Evolutionary conservation across 2,888 invertebrate genomes (phyloP).

Genomic region (Xanthorhoe designata): DNA sequence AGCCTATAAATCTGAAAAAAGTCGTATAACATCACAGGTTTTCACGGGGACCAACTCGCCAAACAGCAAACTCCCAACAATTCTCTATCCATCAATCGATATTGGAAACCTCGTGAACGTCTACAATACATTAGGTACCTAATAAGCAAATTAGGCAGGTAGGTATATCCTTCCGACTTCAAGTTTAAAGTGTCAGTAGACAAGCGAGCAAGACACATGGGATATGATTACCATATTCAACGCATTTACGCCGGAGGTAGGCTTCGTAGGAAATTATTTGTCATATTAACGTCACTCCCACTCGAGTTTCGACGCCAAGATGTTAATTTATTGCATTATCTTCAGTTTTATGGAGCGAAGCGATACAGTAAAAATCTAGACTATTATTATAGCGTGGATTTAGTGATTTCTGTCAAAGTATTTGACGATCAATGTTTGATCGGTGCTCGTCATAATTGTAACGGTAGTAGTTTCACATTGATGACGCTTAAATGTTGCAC

Average conservation of each 20-base stretch:
- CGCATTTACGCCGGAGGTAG: slow-evolving; percentile 71
- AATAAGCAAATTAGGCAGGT: slow-evolving; percentile 4
- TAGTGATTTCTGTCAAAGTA: not conserved
- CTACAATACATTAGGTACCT: not conserved
- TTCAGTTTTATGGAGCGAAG: slow-evolving; percentile 54
- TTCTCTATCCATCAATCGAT: not conserved
- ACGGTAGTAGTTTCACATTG: too few relatives aligned
- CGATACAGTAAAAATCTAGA: slow-evolving; percentile 20
- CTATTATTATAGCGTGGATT: not conserved
- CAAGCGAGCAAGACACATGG: slow-evolving; percentile 66
- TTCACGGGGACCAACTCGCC: not conserved
- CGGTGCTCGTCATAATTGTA: too few relatives aligned
- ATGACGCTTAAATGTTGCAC: too few relatives aligned
- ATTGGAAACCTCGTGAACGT: not conserved
- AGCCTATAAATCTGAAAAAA: slow-evolving; percentile 5
- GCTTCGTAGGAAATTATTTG: slow-evolving; percentile 80
- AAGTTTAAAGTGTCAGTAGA: slow-evolving; percentile 67
- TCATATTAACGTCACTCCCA: slow-evolving; percentile 82
- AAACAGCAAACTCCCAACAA: not conserved
- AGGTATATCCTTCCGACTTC: slow-evolving; percentile 57
- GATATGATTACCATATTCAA: slow-evolving; percentile 81
- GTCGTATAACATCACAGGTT: not conserved
- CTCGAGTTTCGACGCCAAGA: slow-evolving; percentile 68
- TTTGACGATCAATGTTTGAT: not conserved
- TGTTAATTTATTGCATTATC: slow-evolving; percentile 79